Evolutionary conservation across 1,140 invertebrate species (phyloP).

Genomic region (Pseudomyrmex sp.): DNA sequence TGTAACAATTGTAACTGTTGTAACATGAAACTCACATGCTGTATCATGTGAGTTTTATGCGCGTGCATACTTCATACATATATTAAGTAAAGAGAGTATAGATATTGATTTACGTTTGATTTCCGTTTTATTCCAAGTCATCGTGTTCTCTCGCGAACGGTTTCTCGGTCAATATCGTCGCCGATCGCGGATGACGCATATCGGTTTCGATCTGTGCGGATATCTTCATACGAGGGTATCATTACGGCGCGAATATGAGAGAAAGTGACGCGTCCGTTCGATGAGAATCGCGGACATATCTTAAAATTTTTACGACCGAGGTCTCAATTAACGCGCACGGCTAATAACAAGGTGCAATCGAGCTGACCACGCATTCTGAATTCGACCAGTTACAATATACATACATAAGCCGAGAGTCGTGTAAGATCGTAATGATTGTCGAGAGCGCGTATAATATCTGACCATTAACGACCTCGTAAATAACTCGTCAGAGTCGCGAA

Average conservation of each 20-base stretch:
- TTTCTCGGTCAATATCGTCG: background rate
- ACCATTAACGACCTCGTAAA: conserved; percentile 40
- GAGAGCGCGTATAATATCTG: conserved; percentile 7
- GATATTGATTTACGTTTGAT: too few species aligned
- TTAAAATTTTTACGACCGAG: conserved; percentile 31
- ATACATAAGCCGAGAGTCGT: background rate
- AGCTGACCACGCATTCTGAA: conserved; percentile 12
- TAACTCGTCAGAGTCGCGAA: conserved; percentile 34
- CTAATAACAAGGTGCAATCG: conserved; percentile 47
- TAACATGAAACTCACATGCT: too few species aligned
- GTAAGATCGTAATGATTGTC: conserved; percentile 29
- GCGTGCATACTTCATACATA: too few species aligned
- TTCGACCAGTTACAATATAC: background rate
- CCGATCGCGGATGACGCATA: background rate
- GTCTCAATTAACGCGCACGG: conserved; percentile 27
- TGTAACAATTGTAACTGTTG: too few species aligned
- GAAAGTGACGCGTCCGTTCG: conserved; percentile 30
- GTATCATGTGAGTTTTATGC: too few species aligned
- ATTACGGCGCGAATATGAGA: conserved; percentile 34
- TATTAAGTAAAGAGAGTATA: too few species aligned
- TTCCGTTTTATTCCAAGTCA: background rate
- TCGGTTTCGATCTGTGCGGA: background rate
- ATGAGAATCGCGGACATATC: conserved; percentile 2
- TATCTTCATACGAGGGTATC: conserved; percentile 14
- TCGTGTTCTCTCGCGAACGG: background rate